phyloP scores from a whole-genome alignment of 2,113 vertebrate species.

The Mobula hypostoma region DNA sequence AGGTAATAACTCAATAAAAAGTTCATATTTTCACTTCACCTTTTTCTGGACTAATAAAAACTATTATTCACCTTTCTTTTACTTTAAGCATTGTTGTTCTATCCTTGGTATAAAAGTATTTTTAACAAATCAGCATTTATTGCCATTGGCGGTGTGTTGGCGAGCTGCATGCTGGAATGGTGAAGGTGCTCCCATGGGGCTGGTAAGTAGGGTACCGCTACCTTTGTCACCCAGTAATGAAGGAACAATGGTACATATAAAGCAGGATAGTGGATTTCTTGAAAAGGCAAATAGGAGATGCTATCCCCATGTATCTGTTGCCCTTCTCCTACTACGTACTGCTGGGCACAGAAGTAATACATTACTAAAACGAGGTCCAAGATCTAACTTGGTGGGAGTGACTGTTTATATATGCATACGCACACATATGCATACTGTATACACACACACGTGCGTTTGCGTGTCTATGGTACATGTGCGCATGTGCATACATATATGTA shows the following conservation, averaged over 20 bases:
- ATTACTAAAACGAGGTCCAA: too few relatives aligned
- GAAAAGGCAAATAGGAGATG: background rate
- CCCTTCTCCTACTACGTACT: background rate
- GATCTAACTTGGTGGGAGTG: too few relatives aligned
- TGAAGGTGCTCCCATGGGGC: background rate
- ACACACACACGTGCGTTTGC: too few relatives aligned
- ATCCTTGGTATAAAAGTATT: background rate
- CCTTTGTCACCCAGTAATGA: background rate
- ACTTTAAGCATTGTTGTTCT: background rate
- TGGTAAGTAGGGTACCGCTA: background rate
- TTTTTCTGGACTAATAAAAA: background rate
- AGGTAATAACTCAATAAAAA: background rate
- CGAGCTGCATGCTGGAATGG: background rate
- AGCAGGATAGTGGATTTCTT: background rate
- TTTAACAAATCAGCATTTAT: background rate
- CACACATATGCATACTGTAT: too few relatives aligned
- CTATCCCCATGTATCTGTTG: background rate
- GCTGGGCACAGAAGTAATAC: background rate
- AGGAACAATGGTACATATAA: background rate
- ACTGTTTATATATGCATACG: too few relatives aligned
- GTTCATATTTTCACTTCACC: background rate
- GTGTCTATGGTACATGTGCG: too few relatives aligned
- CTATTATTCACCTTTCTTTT: background rate
- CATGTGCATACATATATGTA: too few relatives aligned
- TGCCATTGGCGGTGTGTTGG: background rate